Evolutionary conservation across 2,888 invertebrate species (phyloP), one percentile per base, ranked within the genome.

Genomic region (Thecophora atra): DNA sequence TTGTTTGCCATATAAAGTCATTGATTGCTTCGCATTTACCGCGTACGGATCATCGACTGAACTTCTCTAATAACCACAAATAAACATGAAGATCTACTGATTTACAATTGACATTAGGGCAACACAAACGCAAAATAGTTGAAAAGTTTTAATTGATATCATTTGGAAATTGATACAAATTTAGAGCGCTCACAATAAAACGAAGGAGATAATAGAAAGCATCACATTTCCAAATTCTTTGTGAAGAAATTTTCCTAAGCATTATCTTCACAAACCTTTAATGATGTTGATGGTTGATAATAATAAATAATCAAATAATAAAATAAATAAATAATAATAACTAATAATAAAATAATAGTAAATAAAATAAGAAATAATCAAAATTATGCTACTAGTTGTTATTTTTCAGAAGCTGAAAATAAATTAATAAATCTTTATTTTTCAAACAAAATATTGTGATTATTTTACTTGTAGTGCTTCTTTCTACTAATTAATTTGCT

Each of bases 1-100:
- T 75, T 75, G 75, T 75, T 60, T 68, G 70, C 75, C 75, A 72
- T 73, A 71, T 73, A 63, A 51, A 70, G 75, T 24, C 21, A 47
- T 28, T 28, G 51, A 63, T 21, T 44, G 19, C 2, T 63, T 56
- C 26, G 17, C 30, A 60, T 60, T 26, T 11, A 37, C 37, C 30
- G 30, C 30, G 30, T 30, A 30, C 30, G 5, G 8, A 30, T 30
- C 30, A 30, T 30, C 30, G 30, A n/a, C n/a, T n/a, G n/a, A n/a
- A n/a, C n/a, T n/a, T n/a, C n/a, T n/a, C n/a, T n/a, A n/a, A n/a
- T n/a, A n/a, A n/a, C n/a, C n/a, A n/a, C n/a, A n/a, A 4, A 30
- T 11, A 37, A 37, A 37, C 37, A 37, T 37, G 37, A 37, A 6
- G 37, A 37, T 37, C 11, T 37, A 37, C 7, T 37, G 37, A 37